Percentiles rank a stretch among this genome's conserved stretches.
Conservation (phyloP, 2,113 vertebrate genomes). For the Platycercus adscitus region DNA sequence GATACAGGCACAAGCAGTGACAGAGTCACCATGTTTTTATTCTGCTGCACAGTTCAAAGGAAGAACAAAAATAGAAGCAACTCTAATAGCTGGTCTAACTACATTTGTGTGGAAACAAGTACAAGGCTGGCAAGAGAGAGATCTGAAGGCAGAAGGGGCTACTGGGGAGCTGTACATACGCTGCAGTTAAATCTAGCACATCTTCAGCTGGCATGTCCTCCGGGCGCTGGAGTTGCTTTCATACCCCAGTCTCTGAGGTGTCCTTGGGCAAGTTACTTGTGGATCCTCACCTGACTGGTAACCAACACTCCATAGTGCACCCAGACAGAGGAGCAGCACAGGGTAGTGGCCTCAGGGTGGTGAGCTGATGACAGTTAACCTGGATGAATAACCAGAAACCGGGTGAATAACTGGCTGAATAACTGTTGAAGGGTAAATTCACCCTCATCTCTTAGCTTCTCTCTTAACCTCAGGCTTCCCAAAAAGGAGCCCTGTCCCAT, state of each 20-base stretch:
- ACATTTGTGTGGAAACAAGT: neutral
- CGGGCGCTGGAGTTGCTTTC: neutral
- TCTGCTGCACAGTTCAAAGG: neutral
- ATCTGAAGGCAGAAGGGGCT: neutral
- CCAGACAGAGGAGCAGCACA: accelerated
- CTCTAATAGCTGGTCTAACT: neutral
- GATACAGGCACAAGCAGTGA: accelerated
- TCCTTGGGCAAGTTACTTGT: neutral
- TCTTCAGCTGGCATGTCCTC: neutral
- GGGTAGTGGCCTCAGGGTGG: neutral
- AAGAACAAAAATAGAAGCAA: neutral
- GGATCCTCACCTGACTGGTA: accelerated
- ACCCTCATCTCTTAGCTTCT: neutral
- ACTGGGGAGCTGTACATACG: neutral
- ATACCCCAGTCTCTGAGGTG: neutral
- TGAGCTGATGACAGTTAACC: neutral
- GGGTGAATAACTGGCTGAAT: neutral
- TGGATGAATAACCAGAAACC: neutral
- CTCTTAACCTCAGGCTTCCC: neutral
- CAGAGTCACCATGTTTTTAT: neutral
- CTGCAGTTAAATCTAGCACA: neutral
- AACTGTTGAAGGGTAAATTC: neutral
- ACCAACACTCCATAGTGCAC: neutral
- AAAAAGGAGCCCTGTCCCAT: accelerated
- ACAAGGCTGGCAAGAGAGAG: neutral